Conservation (phyloP, 1,140 invertebrate genomes). For the Venturia canescens region DNA sequence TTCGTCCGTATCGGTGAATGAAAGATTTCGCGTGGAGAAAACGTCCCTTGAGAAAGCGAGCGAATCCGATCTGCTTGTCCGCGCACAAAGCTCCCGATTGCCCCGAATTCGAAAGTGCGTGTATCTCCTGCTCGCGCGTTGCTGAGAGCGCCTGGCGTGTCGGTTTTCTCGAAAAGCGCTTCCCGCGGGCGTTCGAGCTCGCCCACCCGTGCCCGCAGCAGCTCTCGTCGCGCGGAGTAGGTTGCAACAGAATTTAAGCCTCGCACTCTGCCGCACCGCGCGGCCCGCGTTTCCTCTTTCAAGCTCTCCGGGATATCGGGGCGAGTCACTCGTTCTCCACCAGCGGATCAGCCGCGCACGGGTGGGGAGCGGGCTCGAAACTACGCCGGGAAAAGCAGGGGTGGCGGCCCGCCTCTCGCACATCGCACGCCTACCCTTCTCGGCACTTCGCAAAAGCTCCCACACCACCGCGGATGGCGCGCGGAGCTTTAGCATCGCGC, state of each 20-base stretch:
- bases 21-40: not conserved
- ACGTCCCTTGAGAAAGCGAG: not conserved
- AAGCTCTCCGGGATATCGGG: not conserved
- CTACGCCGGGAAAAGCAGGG: conserved; percentile 21
- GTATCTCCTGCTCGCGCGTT: not conserved
- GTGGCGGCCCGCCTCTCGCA: conserved; percentile 35
- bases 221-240: conserved; percentile 8
- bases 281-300: not conserved
- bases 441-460: not conserved
- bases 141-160: conserved; percentile 31
- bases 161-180: conserved; percentile 16
- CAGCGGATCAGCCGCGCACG: conserved; percentile 7
- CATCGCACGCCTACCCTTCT: conserved; percentile 25
- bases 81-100: not conserved
- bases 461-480: not conserved
- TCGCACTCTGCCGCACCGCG: conserved; percentile 22
- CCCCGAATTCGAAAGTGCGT: conserved; percentile 1
- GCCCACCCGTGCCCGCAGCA: conserved; percentile 46
- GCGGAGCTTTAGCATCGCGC: not conserved
- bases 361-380: conserved; percentile 10
- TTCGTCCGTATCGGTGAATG: not conserved
- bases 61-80: not conserved
- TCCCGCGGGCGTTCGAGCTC: conserved; percentile 12
- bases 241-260: conserved; percentile 24
- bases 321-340: conserved; percentile 8